Evolutionary conservation across 1,140 invertebrate species (phyloP), one percentile per base, ranked within the genome.

Genomic region (Wiebesia pumilae): DNA sequence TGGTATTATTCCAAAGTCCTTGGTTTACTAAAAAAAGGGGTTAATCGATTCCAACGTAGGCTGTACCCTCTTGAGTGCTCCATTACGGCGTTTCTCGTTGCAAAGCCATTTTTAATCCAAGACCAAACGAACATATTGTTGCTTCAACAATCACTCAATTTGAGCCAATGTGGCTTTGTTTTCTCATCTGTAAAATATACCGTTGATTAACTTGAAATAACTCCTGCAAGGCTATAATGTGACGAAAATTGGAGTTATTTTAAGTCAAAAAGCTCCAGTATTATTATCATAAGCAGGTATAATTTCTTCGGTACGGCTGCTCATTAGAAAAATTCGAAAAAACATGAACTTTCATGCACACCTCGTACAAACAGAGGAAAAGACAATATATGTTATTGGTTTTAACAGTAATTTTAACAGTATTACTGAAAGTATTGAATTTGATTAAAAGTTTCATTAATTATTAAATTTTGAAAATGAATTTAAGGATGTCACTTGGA

Each of bases 311-410:
- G n/a, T n/a, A n/a, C n/a, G n/a, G n/a, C n/a, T n/a, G n/a, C n/a
- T 14, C 6, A 47, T 47, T 47, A 14, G 43, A 47, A 47, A 14
- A 7, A 47, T 47, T 47, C 6, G 43, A 47, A 47, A 47, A 47
- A 47, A 47, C 43, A 24, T 71, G 38, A 71, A 71, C 21, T 71
- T 71, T 71, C 40, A 71, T 4, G 40, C 35, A 71, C 24, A 38
- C 10, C 35, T 38, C 69, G 69, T 71, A 71, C 47, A 47, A 67
- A 67, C 9, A 77, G 73, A 77, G 40, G 43, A 80, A 85, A 47
- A 71, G 51, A 78, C 27, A 62, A 62, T 69, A 14, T 67, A 67
- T 67, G 3, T 67, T 67, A 69, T 69, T 69, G 30, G 1, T 69
- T 7, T 69, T 33, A 33, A 33, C 3, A 62, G 3, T 2, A 85